phyloP scores from a whole-genome alignment of 2,113 vertebrate species.

The Eudyptes chrysolophus region DNA sequence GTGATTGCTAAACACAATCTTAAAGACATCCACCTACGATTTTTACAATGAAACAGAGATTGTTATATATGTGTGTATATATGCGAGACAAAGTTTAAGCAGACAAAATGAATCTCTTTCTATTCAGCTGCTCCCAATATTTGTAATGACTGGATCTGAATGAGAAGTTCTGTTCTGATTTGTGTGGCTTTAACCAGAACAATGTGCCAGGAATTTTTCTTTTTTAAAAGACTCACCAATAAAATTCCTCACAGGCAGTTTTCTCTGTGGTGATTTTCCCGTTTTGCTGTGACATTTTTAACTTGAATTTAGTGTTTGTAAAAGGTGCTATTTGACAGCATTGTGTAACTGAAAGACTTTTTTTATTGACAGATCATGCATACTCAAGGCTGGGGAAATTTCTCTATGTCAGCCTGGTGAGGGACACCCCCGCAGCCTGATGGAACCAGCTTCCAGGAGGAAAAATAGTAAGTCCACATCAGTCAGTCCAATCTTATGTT shows the following conservation, averaged over 20 bases:
- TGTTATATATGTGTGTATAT: neutral
- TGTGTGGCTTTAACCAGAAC: neutral
- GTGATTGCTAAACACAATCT: neutral
- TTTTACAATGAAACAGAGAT: neutral
- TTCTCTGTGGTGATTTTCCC: slow-evolving; percentile 6
- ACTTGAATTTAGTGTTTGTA: slow-evolving; percentile 29
- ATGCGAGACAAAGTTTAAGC: neutral
- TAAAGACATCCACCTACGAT: neutral
- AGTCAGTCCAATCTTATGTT: neutral
- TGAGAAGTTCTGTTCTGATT: neutral
- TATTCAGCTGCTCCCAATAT: neutral
- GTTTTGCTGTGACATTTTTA: slow-evolving; percentile 37
- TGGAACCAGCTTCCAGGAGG: neutral
- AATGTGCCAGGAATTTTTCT: neutral
- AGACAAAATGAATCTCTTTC: neutral
- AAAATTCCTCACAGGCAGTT: neutral
- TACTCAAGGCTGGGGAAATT: slow-evolving; percentile 4
- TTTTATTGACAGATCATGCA: slow-evolving; percentile 21
- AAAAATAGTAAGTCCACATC: neutral
- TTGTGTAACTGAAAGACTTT: slow-evolving; percentile 15
- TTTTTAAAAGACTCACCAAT: neutral
- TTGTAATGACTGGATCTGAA: neutral
- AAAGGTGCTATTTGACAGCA: slow-evolving; percentile 19
- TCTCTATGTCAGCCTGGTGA: neutral
- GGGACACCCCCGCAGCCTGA: neutral